These are phyloP conservation scores for Neopelma chrysocephalum DNA, from an alignment of 2,797 vertebrate genomes.

Conservation along the genomic window DNA sequence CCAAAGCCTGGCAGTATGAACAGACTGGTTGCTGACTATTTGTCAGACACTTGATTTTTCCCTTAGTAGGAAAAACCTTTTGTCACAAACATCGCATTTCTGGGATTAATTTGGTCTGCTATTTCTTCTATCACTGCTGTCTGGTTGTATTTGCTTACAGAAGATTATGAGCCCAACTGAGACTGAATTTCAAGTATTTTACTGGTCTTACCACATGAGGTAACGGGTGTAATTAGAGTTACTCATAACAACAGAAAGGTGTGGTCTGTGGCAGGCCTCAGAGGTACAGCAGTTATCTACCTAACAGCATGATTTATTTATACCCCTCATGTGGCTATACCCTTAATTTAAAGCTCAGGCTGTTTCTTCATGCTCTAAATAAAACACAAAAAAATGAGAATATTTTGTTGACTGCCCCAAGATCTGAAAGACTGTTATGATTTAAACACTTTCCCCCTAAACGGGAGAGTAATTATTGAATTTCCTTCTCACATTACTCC, in stretches of 20 bases:
- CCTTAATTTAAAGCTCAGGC: background rate
- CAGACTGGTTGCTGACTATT: background rate
- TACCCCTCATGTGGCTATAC: background rate
- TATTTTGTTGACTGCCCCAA: background rate
- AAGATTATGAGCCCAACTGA: background rate
- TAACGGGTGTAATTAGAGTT: background rate
- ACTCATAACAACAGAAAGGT: background rate
- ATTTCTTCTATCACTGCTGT: background rate
- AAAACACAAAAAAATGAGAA: background rate
- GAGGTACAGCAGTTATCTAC: background rate
- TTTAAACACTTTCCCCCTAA: background rate
- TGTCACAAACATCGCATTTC: background rate
- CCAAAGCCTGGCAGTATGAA: background rate
- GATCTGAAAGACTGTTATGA: background rate
- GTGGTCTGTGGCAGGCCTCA: background rate
- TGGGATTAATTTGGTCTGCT: background rate
- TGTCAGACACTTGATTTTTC: background rate
- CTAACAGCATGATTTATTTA: background rate
- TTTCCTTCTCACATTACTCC: background rate
- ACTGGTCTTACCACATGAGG: background rate
- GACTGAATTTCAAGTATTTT: slow-evolving; percentile 7
- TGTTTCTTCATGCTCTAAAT: background rate
- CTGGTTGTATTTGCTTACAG: slow-evolving; percentile 9
- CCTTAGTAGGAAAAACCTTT: background rate
- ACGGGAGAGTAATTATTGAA: background rate